phyloP scores from a whole-genome alignment of 2,113 vertebrate genomes.

The Apodemus speciosus region DNA sequence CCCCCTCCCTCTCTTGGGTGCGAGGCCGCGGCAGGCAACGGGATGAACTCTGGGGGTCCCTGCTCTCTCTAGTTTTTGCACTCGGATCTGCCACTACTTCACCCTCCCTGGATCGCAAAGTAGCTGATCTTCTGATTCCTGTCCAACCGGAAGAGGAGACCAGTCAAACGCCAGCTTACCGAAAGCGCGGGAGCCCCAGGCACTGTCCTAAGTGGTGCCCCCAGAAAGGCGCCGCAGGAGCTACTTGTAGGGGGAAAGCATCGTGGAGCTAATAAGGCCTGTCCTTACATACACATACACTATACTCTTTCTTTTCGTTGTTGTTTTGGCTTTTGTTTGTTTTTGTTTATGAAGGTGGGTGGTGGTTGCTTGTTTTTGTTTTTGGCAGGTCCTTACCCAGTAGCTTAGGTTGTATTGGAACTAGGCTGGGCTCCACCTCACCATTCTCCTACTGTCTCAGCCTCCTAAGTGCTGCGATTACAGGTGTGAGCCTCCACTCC shows the following conservation, averaged over 20 bases:
- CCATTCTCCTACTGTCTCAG: neutral
- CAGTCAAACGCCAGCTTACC: neutral
- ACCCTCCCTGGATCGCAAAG: neutral
- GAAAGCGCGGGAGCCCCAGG: neutral
- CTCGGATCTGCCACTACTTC: constrained; percentile 3
- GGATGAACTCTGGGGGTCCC: neutral
- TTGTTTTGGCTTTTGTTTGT: neutral
- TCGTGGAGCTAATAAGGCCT: constrained; percentile 2
- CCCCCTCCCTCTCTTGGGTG: neutral
- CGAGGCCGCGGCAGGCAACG: neutral
- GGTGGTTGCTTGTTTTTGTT: neutral
- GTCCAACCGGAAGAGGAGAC: constrained; percentile 49
- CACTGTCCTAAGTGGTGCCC: constrained; percentile 7
- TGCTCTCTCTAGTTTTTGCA: neutral
- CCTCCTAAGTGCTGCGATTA: neutral
- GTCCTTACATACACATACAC: neutral
- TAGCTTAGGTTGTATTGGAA: neutral
- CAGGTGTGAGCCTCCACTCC: neutral
- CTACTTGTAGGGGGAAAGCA: neutral
- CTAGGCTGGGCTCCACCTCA: neutral
- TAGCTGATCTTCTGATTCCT: constrained; percentile 11
- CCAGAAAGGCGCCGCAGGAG: constrained; percentile 13
- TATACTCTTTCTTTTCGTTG: neutral
- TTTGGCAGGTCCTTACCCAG: neutral
- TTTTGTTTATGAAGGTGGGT: neutral